Percentiles rank a stretch among this genome's conserved stretches.
phyloP scores from a whole-genome alignment of 2,888 invertebrate species.

The Pyrrhosoma nymphula region DNA sequence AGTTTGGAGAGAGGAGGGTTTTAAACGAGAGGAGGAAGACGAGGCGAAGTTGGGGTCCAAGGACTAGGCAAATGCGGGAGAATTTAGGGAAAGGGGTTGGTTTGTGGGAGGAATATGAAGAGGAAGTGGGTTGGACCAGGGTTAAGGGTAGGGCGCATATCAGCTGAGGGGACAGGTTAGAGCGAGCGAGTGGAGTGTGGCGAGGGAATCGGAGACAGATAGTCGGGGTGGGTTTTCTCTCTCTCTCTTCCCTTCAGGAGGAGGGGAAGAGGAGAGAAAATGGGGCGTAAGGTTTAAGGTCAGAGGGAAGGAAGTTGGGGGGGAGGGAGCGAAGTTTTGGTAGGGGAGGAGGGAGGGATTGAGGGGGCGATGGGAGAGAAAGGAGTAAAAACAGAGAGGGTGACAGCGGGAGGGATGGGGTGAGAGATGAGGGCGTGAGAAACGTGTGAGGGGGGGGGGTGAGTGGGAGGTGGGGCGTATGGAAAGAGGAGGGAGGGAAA shows the following conservation, averaged over 20 bases:
- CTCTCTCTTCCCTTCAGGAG: neutral
- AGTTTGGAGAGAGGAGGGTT: neutral
- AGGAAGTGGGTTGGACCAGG: neutral
- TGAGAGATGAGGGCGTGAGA: neutral
- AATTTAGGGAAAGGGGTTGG: neutral
- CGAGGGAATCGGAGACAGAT: neutral
- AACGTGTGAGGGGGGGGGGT: neutral
- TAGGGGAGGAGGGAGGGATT: neutral
- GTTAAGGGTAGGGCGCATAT: neutral
- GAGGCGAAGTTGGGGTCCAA: neutral
- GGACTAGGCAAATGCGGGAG: neutral
- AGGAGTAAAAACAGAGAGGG: too few relatives aligned
- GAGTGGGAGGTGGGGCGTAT: neutral
- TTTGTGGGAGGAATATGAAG: neutral
- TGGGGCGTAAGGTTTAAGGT: neutral
- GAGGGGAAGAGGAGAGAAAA: neutral
- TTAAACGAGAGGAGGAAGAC: neutral
- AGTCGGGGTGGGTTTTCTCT: neutral
- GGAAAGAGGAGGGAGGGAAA: neutral
- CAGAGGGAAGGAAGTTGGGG: neutral
- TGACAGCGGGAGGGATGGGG: too few relatives aligned
- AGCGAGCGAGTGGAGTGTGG: neutral
- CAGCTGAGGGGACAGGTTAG: conserved; percentile 30
- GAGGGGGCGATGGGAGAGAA: neutral
- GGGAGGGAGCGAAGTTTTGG: neutral